phyloP scores from a whole-genome alignment of 2,888 invertebrate genomes.

The Ectemnius continuus region DNA sequence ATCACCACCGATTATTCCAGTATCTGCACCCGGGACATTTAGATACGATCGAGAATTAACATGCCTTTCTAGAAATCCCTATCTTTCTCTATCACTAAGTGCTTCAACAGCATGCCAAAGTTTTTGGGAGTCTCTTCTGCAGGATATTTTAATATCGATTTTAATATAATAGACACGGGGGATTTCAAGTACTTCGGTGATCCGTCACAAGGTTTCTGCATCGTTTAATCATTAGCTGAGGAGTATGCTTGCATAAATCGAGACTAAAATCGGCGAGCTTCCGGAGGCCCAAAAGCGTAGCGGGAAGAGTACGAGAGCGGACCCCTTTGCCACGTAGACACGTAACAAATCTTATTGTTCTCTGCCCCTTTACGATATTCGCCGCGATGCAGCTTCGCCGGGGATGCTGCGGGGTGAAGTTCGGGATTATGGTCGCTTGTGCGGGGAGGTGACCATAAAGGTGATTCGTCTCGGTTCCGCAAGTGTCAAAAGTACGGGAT shows the following conservation, averaged over 20 bases:
- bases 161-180: background rate
- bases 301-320: constrained; percentile 15
- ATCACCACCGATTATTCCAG: background rate
- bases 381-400: constrained; percentile 48
- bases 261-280: constrained; percentile 9
- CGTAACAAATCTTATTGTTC: constrained; percentile 63
- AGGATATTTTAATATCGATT: background rate
- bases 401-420: constrained; percentile 58
- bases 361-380: constrained; percentile 55
- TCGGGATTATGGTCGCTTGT: constrained; percentile 69
- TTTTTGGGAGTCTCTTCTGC: no score
- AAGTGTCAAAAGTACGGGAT: constrained; percentile 75
- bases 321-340: constrained; percentile 52
- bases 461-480: constrained; percentile 76
- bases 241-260: constrained; percentile 29
- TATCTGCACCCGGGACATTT: background rate
- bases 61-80: no score
- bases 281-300: background rate
- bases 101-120: no score
- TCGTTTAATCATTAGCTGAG: constrained; percentile 30
- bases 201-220: constrained; percentile 9
- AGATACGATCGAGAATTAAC: no score
- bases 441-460: constrained; percentile 71
- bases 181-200: background rate
- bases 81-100: no score